phyloP scores from a whole-genome alignment of 2,113 vertebrate genomes.

The Deroptyus accipitrinus region DNA sequence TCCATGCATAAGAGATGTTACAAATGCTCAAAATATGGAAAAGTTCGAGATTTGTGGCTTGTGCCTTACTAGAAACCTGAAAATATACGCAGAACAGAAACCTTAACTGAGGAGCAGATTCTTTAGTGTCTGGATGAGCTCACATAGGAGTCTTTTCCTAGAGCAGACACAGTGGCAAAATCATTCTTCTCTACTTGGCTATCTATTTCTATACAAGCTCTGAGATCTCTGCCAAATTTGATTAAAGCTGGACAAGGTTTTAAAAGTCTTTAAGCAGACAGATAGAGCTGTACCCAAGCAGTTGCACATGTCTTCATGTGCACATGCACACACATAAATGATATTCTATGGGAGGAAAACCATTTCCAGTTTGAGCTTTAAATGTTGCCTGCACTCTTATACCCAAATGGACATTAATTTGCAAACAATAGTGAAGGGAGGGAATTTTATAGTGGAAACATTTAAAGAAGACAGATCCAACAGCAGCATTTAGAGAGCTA shows the following conservation, averaged over 20 bases:
- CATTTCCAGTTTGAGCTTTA: background rate
- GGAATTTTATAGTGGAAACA: background rate
- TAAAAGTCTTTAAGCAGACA: background rate
- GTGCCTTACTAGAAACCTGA: background rate
- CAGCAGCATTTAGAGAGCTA: background rate
- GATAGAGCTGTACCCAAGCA: background rate
- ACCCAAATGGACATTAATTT: background rate
- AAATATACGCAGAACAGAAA: background rate
- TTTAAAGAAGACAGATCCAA: background rate
- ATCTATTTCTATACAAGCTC: background rate
- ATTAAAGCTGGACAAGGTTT: background rate
- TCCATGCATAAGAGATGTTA: background rate
- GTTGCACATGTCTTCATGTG: background rate
- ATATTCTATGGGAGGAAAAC: background rate
- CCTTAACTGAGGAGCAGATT: background rate
- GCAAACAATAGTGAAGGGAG: background rate
- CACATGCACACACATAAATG: fast-evolving
- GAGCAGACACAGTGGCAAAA: background rate
- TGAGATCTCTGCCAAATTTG: background rate
- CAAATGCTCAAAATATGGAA: background rate
- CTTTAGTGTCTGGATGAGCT: background rate
- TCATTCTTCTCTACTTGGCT: background rate
- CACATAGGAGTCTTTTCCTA: background rate
- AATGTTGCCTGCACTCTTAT: background rate
- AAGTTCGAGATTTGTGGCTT: background rate